Evolutionary conservation across 2,888 invertebrate genomes (phyloP).

Genomic region (Eremobia ochroleuca): DNA sequence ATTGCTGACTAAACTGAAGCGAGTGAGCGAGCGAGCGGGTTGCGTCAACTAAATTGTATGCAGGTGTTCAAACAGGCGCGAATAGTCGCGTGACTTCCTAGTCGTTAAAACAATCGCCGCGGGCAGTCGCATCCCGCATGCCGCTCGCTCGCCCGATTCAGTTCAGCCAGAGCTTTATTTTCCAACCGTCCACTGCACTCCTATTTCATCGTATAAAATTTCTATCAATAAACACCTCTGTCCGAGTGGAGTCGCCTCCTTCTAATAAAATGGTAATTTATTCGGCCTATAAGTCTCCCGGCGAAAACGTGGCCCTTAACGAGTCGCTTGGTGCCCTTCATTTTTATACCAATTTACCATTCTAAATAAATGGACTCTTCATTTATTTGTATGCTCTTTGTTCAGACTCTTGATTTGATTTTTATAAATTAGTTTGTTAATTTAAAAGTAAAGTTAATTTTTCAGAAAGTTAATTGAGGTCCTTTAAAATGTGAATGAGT

Average conservation of each 20-base stretch:
- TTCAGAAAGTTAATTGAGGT: conserved; percentile 13
- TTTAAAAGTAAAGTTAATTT: conserved; percentile 9
- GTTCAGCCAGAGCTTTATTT: not conserved
- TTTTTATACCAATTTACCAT: conserved; percentile 82
- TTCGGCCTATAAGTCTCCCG: conserved; percentile 79
- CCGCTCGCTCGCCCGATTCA: not conserved
- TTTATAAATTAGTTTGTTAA: conserved; percentile 44
- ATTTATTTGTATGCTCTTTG: conserved; percentile 70
- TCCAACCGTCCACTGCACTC: conserved; percentile 16
- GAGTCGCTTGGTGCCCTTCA: conserved; percentile 77
- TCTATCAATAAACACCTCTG: conserved; percentile 78
- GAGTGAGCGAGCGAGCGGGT: not conserved
- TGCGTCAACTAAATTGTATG: not conserved
- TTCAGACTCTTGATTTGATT: conserved; percentile 44
- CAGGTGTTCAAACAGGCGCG: not conserved
- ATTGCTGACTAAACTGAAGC: not conserved
- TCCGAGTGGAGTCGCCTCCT: conserved; percentile 68
- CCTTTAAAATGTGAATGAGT: conserved; percentile 4
- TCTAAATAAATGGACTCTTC: conserved; percentile 73
- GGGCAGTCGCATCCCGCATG: not conserved
- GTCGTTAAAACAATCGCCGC: not conserved
- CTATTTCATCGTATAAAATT: conserved; percentile 79
- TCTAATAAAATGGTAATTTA: conserved; percentile 81
- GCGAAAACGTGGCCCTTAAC: conserved; percentile 77
- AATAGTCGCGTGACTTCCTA: not conserved